Conservation (phyloP, 2,888 invertebrate genomes). For the Thymelicus acteon region DNA sequence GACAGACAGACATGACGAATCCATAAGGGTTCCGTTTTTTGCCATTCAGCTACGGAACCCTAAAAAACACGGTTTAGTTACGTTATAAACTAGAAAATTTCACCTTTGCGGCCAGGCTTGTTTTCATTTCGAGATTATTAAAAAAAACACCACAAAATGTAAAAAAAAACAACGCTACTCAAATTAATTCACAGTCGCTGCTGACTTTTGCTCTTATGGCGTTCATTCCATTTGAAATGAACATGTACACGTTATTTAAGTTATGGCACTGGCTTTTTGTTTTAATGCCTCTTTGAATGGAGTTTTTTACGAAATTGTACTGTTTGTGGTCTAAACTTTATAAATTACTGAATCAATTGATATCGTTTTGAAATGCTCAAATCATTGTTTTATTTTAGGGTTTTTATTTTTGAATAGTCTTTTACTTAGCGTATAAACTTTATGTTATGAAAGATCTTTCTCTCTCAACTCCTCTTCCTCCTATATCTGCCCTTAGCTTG, state of each 20-base stretch:
- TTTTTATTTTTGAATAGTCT: too few species aligned
- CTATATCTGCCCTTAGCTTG: too few species aligned
- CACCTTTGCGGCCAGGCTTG: conserved; percentile 3
- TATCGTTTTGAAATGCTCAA: neutral
- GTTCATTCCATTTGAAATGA: conserved; percentile 34
- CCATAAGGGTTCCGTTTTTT: too few species aligned
- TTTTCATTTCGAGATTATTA: conserved; percentile 32
- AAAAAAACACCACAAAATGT: conserved; percentile 1
- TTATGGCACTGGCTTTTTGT: conserved; percentile 28
- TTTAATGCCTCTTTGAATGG: conserved; percentile 36
- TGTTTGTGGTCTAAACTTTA: conserved; percentile 27
- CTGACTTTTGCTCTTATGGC: conserved; percentile 33
- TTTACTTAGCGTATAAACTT: too few species aligned
- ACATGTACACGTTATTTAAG: conserved; percentile 34
- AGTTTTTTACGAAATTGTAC: conserved; percentile 27
- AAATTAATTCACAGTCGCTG: conserved; percentile 40
- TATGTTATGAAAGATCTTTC: too few species aligned
- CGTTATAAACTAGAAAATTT: neutral
- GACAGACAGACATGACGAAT: too few species aligned
- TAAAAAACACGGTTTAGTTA: neutral
- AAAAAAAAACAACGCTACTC: conserved; percentile 38
- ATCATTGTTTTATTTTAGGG: too few species aligned
- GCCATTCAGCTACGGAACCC: too few species aligned
- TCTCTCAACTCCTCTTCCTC: too few species aligned
- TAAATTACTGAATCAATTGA: conserved; percentile 18